Evolutionary conservation across 2,888 invertebrate genomes (phyloP).

Genomic region (Parnassius smintheus): DNA sequence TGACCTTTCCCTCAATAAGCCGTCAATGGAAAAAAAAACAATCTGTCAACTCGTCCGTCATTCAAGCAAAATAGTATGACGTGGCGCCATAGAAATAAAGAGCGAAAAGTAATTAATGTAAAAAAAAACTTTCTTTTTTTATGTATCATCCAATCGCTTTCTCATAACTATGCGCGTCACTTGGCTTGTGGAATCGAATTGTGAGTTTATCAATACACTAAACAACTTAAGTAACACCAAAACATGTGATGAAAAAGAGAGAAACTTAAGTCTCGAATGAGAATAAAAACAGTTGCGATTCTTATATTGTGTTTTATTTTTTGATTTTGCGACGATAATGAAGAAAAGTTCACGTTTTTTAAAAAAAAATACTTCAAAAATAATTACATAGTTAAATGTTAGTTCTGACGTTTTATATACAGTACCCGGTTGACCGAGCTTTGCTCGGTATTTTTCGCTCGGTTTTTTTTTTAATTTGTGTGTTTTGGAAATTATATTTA

Average conservation of each 20-base stretch:
- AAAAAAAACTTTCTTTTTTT: neutral
- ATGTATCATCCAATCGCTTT: neutral
- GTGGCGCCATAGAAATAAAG: neutral
- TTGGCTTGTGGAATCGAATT: constrained; percentile 6
- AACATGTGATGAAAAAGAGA: constrained; percentile 31
- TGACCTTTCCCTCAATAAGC: too few species aligned
- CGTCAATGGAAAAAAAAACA: neutral
- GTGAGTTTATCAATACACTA: constrained; percentile 19
- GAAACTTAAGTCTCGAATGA: constrained; percentile 48
- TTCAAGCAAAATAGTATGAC: neutral
- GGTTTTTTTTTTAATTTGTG: too few species aligned
- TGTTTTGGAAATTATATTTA: too few species aligned
- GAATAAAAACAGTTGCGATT: constrained; percentile 53
- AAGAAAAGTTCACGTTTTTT: too few species aligned
- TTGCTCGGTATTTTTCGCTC: too few species aligned
- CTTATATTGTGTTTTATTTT: constrained; percentile 48
- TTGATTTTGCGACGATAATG: neutral
- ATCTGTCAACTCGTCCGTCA: constrained; percentile 13
- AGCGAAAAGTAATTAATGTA: constrained; percentile 2
- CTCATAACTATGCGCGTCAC: neutral
- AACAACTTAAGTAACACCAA: constrained; percentile 32
- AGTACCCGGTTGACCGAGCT: too few species aligned
- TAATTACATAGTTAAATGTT: too few species aligned
- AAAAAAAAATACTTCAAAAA: too few species aligned
- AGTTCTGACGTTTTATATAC: too few species aligned